Conservation (phyloP, 1,140 invertebrate genomes). For the Nylanderia fulva region DNA sequence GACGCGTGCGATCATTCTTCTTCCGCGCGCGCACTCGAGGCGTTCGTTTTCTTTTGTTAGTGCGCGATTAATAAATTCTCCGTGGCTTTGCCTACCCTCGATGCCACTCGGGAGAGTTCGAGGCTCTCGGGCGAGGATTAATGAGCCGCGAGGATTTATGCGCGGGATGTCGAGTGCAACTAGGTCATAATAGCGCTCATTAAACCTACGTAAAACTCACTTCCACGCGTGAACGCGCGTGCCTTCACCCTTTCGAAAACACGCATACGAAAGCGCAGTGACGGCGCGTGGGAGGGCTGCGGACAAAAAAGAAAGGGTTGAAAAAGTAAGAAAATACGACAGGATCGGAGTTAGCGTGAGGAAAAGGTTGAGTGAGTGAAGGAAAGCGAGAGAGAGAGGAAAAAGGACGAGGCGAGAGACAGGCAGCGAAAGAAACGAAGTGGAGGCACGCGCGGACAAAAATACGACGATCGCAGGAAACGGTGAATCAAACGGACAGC, state of each 20-base stretch:
- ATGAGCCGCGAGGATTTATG: slow-evolving; percentile 66
- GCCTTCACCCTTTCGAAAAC: slow-evolving; percentile 27
- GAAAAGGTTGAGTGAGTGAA: background rate
- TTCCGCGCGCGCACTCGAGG: background rate
- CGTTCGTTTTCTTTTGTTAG: slow-evolving; percentile 7
- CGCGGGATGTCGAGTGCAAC: slow-evolving; percentile 61
- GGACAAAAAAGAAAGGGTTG: slow-evolving; percentile 39
- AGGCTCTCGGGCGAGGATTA: slow-evolving; percentile 51
- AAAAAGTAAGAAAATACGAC: slow-evolving; percentile 62
- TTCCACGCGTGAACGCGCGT: slow-evolving; percentile 12
- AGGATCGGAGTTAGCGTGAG: slow-evolving; percentile 36
- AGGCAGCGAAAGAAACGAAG: slow-evolving; percentile 63
- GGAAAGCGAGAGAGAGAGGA: slow-evolving; percentile 24
- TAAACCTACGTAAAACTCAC: slow-evolving; percentile 66
- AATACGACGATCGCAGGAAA: slow-evolving; percentile 81
- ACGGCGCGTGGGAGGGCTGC: slow-evolving; percentile 64
- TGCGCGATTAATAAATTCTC: slow-evolving; percentile 61
- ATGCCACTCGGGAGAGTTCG: slow-evolving; percentile 36
- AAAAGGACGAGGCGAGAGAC: slow-evolving; percentile 49
- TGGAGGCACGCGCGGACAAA: slow-evolving; percentile 72
- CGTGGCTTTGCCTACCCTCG: slow-evolving; percentile 10
- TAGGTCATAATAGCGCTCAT: slow-evolving; percentile 72
- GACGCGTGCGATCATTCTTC: slow-evolving; percentile 27
- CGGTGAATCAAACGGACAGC: slow-evolving; percentile 82
- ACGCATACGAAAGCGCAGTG: slow-evolving; percentile 24